Evolutionary conservation across 2,797 vertebrate genomes (phyloP).

Genomic region (Leontocebus nigricollis): DNA sequence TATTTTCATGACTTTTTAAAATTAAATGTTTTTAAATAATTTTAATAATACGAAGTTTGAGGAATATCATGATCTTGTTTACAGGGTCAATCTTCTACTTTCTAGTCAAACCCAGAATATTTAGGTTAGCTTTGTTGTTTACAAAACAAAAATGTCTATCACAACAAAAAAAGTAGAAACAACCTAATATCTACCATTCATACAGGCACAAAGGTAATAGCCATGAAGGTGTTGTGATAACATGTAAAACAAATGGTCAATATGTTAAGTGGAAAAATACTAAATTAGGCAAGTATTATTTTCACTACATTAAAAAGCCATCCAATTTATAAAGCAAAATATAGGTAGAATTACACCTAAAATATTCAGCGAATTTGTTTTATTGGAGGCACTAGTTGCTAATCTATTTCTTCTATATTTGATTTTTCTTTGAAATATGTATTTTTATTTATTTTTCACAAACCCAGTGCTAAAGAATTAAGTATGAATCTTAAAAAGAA

Average conservation of each 20-base stretch:
- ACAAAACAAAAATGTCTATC: background rate
- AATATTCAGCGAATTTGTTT: background rate
- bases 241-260: background rate
- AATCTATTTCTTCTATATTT: background rate
- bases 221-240: background rate
- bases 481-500: background rate
- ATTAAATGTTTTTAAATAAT: background rate
- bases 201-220: background rate
- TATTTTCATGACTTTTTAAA: constrained; percentile 16
- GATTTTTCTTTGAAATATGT: background rate
- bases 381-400: background rate
- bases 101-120: background rate
- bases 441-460: background rate
- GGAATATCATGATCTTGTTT: background rate
- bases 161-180: background rate
- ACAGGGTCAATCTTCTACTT: background rate
- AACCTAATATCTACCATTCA: background rate
- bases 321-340: background rate
- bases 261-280: background rate
- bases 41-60: background rate
- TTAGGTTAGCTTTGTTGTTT: constrained; percentile 14
- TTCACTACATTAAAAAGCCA: background rate
- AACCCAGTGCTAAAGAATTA: no score
- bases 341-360: background rate
- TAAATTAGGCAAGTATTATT: background rate